A percentile compares a stretch with the other conserved stretches of the same genome.
These are phyloP conservation scores for Chaetodon trifascialis DNA, from an alignment of 2,113 vertebrate species.

Conservation along the genomic window DNA sequence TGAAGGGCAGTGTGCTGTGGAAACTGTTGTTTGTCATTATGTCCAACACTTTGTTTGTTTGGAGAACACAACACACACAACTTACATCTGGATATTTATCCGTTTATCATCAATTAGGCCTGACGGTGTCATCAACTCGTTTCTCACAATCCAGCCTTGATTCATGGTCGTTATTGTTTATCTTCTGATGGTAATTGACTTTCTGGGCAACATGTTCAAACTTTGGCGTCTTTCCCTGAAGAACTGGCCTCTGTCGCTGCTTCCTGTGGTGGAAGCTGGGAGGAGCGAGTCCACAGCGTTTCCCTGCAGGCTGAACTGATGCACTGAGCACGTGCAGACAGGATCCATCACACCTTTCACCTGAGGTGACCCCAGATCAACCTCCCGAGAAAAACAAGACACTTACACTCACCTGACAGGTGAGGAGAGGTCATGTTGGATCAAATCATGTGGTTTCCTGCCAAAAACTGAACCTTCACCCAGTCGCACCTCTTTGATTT, in stretches of 20 bases:
- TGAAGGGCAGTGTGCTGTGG: no score
- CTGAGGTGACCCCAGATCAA: background rate
- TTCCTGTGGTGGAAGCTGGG: no score
- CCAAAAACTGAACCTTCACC: no score
- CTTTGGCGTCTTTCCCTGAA: no score
- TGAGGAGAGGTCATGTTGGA: no score
- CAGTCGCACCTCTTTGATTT: no score
- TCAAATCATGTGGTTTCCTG: no score
- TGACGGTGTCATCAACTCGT: background rate
- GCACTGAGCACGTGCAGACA: background rate
- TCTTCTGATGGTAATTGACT: background rate
- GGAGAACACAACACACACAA: background rate
- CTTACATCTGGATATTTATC: background rate
- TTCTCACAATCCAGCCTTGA: background rate
- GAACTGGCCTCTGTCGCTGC: no score
- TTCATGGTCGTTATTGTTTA: background rate
- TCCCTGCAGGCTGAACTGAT: background rate
- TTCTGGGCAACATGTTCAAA: no score
- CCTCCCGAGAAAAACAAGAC: background rate
- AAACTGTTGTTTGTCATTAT: slow-evolving; percentile 1
- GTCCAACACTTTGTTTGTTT: background rate
- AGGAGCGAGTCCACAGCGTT: no score
- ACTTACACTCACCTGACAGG: no score
- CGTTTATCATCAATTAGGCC: background rate
- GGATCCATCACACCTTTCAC: background rate